Evolutionary conservation across 2,113 vertebrate genomes (phyloP).

Genomic region (Nestor notabilis): DNA sequence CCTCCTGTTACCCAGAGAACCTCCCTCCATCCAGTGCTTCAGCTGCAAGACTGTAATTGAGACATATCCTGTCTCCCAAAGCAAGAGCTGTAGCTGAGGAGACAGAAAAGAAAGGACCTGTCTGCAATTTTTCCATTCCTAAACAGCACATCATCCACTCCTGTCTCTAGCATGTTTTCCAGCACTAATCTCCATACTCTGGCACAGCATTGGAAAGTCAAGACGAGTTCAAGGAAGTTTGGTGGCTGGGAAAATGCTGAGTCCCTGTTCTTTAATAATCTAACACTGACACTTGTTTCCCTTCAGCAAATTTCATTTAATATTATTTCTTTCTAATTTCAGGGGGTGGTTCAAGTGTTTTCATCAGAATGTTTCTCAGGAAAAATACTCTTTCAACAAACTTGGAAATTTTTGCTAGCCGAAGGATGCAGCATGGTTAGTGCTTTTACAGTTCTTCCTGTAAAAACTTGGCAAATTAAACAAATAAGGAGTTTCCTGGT

Average conservation of each 20-base stretch:
- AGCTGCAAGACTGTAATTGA: not conserved
- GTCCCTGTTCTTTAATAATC: not conserved
- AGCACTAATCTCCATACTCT: not conserved
- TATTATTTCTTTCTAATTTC: conserved; percentile 5
- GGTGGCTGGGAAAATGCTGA: not conserved
- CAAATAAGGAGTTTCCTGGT: not conserved
- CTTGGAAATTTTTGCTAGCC: not conserved
- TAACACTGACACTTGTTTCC: not conserved
- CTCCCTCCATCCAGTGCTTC: not conserved
- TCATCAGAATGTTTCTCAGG: not conserved
- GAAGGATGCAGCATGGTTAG: not conserved
- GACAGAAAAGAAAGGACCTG: not conserved
- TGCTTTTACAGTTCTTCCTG: not conserved
- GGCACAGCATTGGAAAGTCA: not conserved
- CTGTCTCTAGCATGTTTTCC: not conserved
- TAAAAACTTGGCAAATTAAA: conserved; percentile 14
- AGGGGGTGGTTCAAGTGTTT: not conserved
- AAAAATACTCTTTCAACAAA: not conserved
- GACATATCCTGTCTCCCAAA: not conserved
- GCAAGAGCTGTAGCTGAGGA: not conserved
- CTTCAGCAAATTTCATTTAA: not conserved
- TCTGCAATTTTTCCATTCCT: not conserved
- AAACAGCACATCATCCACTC: not conserved
- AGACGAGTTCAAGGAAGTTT: conserved; percentile 3
- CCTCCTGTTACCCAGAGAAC: not conserved